phyloP scores from a whole-genome alignment of 2,888 invertebrate genomes.

The Coremacera marginata region DNA sequence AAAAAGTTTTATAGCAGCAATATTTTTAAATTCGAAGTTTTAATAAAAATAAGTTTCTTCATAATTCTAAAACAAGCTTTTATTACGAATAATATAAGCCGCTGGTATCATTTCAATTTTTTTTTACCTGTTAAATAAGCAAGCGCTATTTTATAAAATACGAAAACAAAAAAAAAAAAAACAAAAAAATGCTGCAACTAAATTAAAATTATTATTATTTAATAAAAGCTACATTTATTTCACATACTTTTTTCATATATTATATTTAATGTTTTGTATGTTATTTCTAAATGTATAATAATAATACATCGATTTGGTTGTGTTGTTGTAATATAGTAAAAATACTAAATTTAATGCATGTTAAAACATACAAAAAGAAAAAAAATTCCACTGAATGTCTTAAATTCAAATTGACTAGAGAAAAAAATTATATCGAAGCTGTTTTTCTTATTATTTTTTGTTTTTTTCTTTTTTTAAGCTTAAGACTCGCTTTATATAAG shows the following conservation, averaged over 20 bases:
- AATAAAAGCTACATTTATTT: background rate
- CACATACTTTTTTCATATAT: background rate
- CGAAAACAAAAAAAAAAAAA: background rate
- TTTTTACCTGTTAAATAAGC: background rate
- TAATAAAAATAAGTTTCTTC: background rate
- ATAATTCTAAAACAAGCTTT: too few species aligned
- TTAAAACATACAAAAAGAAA: slow-evolving; percentile 42
- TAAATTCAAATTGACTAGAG: background rate
- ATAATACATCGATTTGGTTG: slow-evolving; percentile 67
- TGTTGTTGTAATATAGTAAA: slow-evolving; percentile 59
- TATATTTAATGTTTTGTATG: background rate
- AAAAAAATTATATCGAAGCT: background rate
- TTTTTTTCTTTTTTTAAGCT: too few species aligned
- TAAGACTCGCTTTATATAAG: background rate
- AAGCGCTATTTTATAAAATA: slow-evolving; percentile 48
- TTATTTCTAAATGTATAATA: background rate
- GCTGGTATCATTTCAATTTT: too few species aligned
- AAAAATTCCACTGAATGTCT: slow-evolving; percentile 9
- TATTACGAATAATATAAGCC: too few species aligned
- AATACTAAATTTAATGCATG: slow-evolving; percentile 38
- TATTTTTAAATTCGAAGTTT: slow-evolving; percentile 31
- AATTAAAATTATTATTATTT: background rate
- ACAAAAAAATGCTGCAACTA: background rate
- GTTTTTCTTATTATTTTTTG: background rate
- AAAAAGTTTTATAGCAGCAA: slow-evolving; percentile 36